Conservation (phyloP, 2,113 vertebrate species). For the Trichechus manatus region DNA sequence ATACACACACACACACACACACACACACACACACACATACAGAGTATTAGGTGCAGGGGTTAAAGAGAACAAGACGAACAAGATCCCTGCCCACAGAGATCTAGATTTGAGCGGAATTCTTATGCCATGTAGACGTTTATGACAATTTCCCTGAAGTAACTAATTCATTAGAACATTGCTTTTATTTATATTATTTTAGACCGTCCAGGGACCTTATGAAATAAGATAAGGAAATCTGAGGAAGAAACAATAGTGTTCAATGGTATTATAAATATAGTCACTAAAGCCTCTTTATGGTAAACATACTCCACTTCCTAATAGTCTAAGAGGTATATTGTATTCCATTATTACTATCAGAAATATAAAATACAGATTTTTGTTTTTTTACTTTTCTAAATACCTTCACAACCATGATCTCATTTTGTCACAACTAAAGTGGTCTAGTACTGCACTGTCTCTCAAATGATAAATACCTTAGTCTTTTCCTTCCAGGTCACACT, state of each 20-base stretch:
- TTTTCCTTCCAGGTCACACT: not conserved
- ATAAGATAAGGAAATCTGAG: not conserved
- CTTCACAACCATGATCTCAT: not conserved
- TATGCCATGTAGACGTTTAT: not conserved
- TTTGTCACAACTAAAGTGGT: not conserved
- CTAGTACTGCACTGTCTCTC: not conserved
- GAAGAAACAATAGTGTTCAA: not conserved
- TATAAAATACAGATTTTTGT: not conserved
- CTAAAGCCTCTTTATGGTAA: not conserved
- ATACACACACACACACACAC: not conserved
- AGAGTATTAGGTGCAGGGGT: not conserved
- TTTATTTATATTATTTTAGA: constrained; percentile 21
- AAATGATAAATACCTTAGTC: not conserved
- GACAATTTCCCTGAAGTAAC: constrained; percentile 13
- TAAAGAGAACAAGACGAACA: not conserved
- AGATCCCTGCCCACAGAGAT: no score
- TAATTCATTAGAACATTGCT: not conserved
- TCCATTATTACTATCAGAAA: not conserved
- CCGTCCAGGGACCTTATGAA: not conserved
- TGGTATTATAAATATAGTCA: not conserved
- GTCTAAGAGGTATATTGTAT: not conserved
- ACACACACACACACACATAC: not conserved
- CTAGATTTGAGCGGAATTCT: not conserved
- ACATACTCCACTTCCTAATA: not conserved
- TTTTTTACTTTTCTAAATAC: not conserved